phyloP scores from a whole-genome alignment of 2,797 vertebrate genomes.

The Phyllotis vaccarum region DNA sequence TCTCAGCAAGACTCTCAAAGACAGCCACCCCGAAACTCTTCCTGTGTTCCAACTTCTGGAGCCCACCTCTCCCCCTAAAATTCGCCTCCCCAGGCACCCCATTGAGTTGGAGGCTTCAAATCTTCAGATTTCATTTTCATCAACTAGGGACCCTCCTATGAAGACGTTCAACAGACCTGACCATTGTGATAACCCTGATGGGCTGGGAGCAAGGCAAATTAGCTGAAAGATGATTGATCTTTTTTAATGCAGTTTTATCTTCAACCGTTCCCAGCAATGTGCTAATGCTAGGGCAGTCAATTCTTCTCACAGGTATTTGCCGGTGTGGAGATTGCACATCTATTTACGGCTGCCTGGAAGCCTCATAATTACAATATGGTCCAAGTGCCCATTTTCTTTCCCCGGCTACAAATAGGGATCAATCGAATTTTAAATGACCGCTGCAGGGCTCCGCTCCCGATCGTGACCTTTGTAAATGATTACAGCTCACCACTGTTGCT shows the following conservation, averaged over 20 bases:
- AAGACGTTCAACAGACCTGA: conserved; percentile 87
- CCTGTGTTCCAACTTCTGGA: neutral
- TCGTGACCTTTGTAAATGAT: conserved; percentile 98
- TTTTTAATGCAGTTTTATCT: conserved; percentile 88
- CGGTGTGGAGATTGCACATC: conserved; percentile 88
- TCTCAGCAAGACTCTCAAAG: neutral
- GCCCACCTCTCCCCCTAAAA: neutral
- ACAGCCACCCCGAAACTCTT: neutral
- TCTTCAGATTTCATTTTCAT: conserved; percentile 70
- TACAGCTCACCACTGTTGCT: conserved; percentile 91
- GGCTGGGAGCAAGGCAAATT: conserved; percentile 86
- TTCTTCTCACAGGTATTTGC: conserved; percentile 90
- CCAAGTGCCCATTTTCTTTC: conserved; percentile 92
- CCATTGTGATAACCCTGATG: conserved; percentile 90
- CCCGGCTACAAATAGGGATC: conserved; percentile 92
- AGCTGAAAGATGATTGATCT: conserved; percentile 90
- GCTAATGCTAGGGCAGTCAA: conserved; percentile 88
- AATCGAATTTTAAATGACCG: conserved; percentile 94
- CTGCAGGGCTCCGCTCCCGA: conserved; percentile 91
- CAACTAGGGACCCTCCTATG: conserved; percentile 80
- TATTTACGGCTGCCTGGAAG: conserved; percentile 92
- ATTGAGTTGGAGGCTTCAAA: conserved; percentile 65
- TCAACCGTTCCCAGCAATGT: conserved; percentile 88
- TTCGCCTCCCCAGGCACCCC: conserved; percentile 59
- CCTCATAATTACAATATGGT: conserved; percentile 92